phyloP scores from a whole-genome alignment of 2,888 invertebrate genomes.

The Cheilosia vulpina region DNA sequence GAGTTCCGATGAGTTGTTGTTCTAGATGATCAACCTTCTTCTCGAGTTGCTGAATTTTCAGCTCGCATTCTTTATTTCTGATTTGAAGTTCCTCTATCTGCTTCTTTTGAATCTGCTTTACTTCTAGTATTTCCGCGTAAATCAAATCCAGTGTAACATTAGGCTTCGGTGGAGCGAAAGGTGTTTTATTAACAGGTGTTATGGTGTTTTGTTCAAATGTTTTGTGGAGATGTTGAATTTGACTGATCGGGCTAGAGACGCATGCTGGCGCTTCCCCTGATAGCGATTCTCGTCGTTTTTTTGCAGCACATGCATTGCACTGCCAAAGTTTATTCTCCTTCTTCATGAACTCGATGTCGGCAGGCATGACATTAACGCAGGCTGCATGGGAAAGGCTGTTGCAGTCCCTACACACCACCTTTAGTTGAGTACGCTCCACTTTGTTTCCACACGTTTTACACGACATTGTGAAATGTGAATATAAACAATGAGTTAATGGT shows the following conservation, averaged over 20 bases:
- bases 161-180: background rate
- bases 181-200: constrained; percentile 9
- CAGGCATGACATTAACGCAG: constrained; percentile 5
- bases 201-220: background rate
- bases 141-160: constrained; percentile 17
- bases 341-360: constrained; percentile 28
- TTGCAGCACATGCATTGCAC: constrained; percentile 9
- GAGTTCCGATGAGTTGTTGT: constrained; percentile 5
- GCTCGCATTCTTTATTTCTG: background rate
- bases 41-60: constrained; percentile 1
- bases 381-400: constrained; percentile 17
- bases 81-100: constrained; percentile 13
- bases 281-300: constrained; percentile 9
- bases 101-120: constrained; percentile 1
- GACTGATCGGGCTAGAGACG: background rate
- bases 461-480: background rate
- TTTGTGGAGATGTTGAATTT: constrained; percentile 1
- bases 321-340: constrained; percentile 27
- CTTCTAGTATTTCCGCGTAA: constrained; percentile 19
- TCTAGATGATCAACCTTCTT: constrained; percentile 14
- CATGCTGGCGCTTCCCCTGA: constrained; percentile 21
- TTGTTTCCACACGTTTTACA: constrained; percentile 9
- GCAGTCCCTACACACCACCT: constrained; percentile 10
- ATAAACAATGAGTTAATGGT: background rate
- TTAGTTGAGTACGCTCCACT: constrained; percentile 12